Conservation (phyloP, 2,888 invertebrate species). For the Fissipunctia ypsillon region DNA sequence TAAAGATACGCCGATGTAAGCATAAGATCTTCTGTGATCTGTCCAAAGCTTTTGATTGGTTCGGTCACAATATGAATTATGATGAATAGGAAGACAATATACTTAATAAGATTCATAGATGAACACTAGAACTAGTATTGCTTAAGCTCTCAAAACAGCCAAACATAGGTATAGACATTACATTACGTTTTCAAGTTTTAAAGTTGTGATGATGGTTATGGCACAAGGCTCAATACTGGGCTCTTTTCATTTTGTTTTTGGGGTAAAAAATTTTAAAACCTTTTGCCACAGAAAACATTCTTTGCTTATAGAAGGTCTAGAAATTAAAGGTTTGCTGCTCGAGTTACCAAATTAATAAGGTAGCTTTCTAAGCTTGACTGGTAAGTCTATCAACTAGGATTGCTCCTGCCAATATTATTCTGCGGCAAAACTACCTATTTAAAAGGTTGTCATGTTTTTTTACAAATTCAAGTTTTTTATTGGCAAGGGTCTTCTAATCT, state of each 20-base stretch:
- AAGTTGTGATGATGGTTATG: not conserved
- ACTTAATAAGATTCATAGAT: not conserved
- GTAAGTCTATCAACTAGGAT: not conserved
- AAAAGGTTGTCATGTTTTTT: not conserved
- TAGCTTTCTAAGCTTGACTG: not conserved
- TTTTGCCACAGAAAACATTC: not conserved
- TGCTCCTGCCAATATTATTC: not conserved
- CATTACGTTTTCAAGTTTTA: not conserved
- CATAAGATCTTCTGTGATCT: conserved; percentile 6
- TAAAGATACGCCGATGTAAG: conserved; percentile 17
- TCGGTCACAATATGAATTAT: conserved; percentile 25
- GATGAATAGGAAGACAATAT: no score
- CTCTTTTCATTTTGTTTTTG: not conserved
- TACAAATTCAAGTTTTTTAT: conserved; percentile 1
- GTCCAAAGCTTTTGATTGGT: conserved; percentile 43
- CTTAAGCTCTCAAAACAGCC: not conserved
- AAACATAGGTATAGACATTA: not conserved
- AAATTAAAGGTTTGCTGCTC: not conserved
- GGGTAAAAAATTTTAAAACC: no score
- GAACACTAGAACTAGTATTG: not conserved
- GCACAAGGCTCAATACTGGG: conserved; percentile 12
- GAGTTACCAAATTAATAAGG: not conserved
- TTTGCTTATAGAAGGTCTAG: not conserved
- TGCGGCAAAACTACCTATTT: not conserved
- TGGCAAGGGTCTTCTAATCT: not conserved